Base-by-base conservation (phyloP, 2,888 invertebrate species). In the Julus scanicus region DNA sequence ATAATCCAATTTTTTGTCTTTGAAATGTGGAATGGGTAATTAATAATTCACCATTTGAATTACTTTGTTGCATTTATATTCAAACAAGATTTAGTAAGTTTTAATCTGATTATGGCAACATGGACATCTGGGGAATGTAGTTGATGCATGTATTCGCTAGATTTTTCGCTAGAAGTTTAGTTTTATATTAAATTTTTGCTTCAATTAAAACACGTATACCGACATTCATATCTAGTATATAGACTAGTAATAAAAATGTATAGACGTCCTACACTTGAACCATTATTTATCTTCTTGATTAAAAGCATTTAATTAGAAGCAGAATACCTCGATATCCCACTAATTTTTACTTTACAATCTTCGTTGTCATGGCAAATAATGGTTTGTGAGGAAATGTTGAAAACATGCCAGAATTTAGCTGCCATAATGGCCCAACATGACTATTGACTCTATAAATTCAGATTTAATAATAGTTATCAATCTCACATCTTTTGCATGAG, bases 311-410 rank as follows among this genome's bases (percentile, higher is more conserved):
- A 71, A 71, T 20, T 71, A 71, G 20, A 71, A 20, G 20, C 20
- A n/a, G 20, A 71, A 71, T 71, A 20, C 20, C 63, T 20, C 63
- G 20, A 20, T 11, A 71, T 71, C 63, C 20, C 29, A 71, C 29
- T 71, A 71, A 71, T 71, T 20, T 29, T 71, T 71, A 71, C 63
- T 71, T 71, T 71, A n/a, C 63, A n/a, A 20, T 71, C 63, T 20
- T 71, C 6, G 20, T 71, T 20, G n/a, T 71, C 63, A 29, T 20
- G 63, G n/a, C n/a, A n/a, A 63, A 63, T 63, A 63, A n/a, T 63
- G 57, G 6, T 15, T 63, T n/a, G 20, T n/a, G n/a, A n/a, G 6
- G 6, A 17, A 63, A 63, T n/a, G n/a, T n/a, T 63, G n/a, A 71
- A 20, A 71, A 6, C 17, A 71, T 29, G n/a, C 20, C n/a, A 71